Evolutionary conservation across 1,140 invertebrate genomes (phyloP), one percentile per base, ranked within the genome.

Genomic region (Latrodectus geometricus): DNA sequence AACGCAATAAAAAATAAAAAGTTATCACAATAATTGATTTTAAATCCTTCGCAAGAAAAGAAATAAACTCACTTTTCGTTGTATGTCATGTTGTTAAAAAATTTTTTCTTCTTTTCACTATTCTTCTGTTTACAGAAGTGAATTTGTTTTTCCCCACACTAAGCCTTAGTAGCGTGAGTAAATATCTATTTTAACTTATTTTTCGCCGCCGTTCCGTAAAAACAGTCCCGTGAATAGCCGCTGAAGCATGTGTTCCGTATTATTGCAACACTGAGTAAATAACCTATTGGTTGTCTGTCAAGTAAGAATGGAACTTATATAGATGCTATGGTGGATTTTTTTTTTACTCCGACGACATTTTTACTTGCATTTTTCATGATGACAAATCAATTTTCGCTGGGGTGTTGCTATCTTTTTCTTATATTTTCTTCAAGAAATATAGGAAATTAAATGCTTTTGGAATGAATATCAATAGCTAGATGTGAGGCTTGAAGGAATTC

Each of bases 271-370:
- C 15, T 49, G 21, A 17, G 20, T 21, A 56, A 61, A 73, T 21
- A 7, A 9, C 23, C 35, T 65, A 81, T 81, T 50, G 68, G 70
- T 65, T 61, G 70, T 73, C 80, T 83, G 80, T 83, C 80, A 83
- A 8, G 65, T 21, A 74, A 83, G 70, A 83, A 74, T 83, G 35
- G 56, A 83, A 70, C 74, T 35, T 35, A 35, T 83, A 83, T 83
- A 21, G 49, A n/a, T 83, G 80, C 70, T 74, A 52, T 21, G 66
- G 54, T 83, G 50, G 20, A 14, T 83, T 83, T 50, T 7, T 15
- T 48, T 23, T 35, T 9, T 49, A 4, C 54, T n/a, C 35, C 3
- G 11, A 17, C 54, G 54, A 61, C 17, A 61, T 61, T 61, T 61
- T 8, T 61, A 11, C 11, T 61, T 17, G 54, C 54, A 35, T 35